These are phyloP conservation scores for Drosophila arizonae DNA, from an alignment of 1,140 invertebrate genomes.

Conservation along the genomic window DNA sequence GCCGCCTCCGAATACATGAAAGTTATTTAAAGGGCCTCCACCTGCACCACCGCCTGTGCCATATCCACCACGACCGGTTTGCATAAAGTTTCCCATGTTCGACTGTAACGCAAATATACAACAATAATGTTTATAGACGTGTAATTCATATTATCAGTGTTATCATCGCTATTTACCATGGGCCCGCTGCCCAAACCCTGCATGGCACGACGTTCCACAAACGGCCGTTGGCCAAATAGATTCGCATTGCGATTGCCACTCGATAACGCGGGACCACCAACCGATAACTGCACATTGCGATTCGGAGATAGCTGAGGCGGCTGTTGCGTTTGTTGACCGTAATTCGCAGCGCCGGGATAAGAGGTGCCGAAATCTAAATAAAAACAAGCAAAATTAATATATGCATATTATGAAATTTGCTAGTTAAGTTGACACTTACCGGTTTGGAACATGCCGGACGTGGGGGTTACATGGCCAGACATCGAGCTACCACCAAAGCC, in stretches of 20 bases:
- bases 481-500: slow-evolving; percentile 85
- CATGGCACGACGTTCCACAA: slow-evolving; percentile 90
- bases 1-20: slow-evolving; percentile 88
- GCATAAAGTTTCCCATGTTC: slow-evolving; percentile 83
- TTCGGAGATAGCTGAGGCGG: slow-evolving; percentile 86
- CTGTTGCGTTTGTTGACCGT: slow-evolving; percentile 84
- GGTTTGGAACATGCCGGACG: slow-evolving; percentile 86
- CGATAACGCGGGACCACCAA: slow-evolving; percentile 84
- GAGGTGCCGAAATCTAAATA: slow-evolving; percentile 61
- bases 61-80: slow-evolving; percentile 85
- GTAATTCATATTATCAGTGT: neutral
- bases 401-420: neutral
- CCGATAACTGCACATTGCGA: slow-evolving; percentile 82
- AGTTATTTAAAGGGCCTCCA: slow-evolving; percentile 85
- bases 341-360: slow-evolving; percentile 81
- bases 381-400: neutral
- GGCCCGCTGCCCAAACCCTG: slow-evolving; percentile 83
- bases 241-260: slow-evolving; percentile 85
- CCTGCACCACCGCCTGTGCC: slow-evolving; percentile 84
- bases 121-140: neutral
- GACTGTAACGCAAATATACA: slow-evolving; percentile 53
- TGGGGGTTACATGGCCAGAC: slow-evolving; percentile 89
- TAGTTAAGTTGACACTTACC: slow-evolving; percentile 55
- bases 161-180: slow-evolving; percentile 65
- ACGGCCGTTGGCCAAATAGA: slow-evolving; percentile 88